These are phyloP conservation scores for Marcusenius ussheri DNA, from an alignment of 2,113 vertebrate species.

Conservation along the genomic window DNA sequence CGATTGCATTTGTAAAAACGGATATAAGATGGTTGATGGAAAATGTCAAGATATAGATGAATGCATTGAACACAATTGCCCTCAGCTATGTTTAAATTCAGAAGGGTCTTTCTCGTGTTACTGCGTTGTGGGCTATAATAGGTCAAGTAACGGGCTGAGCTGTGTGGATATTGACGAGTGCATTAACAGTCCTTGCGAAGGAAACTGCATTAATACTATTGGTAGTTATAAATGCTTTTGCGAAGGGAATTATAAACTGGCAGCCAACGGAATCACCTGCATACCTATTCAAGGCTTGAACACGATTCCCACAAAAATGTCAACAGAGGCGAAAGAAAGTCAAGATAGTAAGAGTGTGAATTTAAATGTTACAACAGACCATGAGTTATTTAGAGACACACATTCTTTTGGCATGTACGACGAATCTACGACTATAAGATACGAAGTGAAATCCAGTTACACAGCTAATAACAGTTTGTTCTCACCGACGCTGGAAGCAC, in stretches of 20 bases:
- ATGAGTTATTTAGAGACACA: background rate
- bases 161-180: conserved; percentile 57
- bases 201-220: conserved; percentile 43
- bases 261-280: conserved; percentile 32
- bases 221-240: conserved; percentile 52
- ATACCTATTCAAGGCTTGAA: background rate
- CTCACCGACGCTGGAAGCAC: background rate
- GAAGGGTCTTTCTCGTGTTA: conserved; percentile 54
- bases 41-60: conserved; percentile 54
- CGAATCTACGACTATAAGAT: background rate
- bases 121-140: conserved; percentile 47
- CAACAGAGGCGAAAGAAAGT: background rate
- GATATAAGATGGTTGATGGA: conserved; percentile 40
- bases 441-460: background rate
- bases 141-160: conserved; percentile 26
- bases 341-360: background rate
- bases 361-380: background rate
- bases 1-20: conserved; percentile 43
- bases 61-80: conserved; percentile 43
- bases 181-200: conserved; percentile 33
- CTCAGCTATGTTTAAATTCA: conserved; percentile 48
- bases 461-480: background rate
- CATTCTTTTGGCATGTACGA: no score
- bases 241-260: conserved; percentile 23
- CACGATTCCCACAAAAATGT: background rate